Base-by-base conservation (phyloP, 92 coral and sea anemone genomes). In the Zoanthus gigantus region DNA sequence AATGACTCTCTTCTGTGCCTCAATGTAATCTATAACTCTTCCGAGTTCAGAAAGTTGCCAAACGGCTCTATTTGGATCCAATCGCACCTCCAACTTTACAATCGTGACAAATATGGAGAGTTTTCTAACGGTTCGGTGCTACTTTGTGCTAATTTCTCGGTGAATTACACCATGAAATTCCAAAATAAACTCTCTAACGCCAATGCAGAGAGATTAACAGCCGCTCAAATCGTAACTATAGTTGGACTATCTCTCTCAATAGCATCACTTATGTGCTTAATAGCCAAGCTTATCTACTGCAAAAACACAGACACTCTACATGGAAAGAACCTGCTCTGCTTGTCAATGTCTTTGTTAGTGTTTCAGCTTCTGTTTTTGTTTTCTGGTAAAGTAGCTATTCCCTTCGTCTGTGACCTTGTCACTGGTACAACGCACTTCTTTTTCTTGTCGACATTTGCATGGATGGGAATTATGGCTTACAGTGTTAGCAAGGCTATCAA, bases 351-450 rank as follows among this genome's bases (percentile, higher is more conserved):
- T 4, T 18, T 67, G 7, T 32, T 67, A 12, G 23, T 30, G 23
- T 67, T 67, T 67, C 72, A 67, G 37, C 12, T 67, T 67, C 23
- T 67, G 72, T 67, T 67, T 67, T 67, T 67, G 29, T 34, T 67
- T 12, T 67, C 72, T 34, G 72, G 72, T 34, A 31, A 67, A 30
- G 29, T 34, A 23, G 72, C 11, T 67, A 10, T 67, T 67, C 72
- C 72, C 2, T 44, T 30, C 72, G 72, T 10, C 72, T 67, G 72
- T 30, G 23, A 67, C 37, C 37, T 67, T 13, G 34, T 67, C 14
- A 67, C 14, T 67, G 72, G 72, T 7, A 9, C 72, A 28, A 67
- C 72, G 3, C 72, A 67, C n/a, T 67, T 67, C 34, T 67, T 23
- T 30, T 18, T 67, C 13, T 8, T 67, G 23, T 67, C 72, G 32